Conservation (phyloP, 2,888 invertebrate species). For the Athrips mouffetella region DNA sequence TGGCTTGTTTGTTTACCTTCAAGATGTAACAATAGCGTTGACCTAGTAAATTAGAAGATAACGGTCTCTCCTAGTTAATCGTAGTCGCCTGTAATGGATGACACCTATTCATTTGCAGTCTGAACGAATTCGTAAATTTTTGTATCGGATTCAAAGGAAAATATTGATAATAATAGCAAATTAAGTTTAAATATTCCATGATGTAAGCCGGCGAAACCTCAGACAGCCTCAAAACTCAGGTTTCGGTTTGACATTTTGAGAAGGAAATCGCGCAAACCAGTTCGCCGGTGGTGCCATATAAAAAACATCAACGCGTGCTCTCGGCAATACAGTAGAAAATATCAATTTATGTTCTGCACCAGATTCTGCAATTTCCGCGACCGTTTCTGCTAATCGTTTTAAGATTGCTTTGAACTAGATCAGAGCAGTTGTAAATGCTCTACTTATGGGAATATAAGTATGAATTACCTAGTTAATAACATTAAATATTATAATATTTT, state of each 20-base stretch:
- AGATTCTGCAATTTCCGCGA: neutral
- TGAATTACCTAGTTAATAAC: neutral
- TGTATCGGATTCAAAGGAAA: too few species aligned
- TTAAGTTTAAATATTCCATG: too few species aligned
- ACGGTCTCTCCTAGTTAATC: neutral
- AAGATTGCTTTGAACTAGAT: conserved; percentile 1
- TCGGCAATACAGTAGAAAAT: neutral
- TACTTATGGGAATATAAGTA: neutral
- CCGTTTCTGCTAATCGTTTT: conserved; percentile 1
- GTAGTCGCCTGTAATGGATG: too few species aligned
- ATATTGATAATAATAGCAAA: too few species aligned
- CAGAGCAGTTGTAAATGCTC: neutral
- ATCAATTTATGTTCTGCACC: conserved; percentile 6
- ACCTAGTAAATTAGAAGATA: neutral
- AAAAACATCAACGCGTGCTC: conserved; percentile 9
- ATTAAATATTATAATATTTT: too few species aligned
- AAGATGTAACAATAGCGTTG: too few species aligned
- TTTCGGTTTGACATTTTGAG: neutral
- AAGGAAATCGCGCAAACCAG: neutral
- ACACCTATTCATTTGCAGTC: too few species aligned
- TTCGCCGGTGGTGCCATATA: neutral
- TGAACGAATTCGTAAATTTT: too few species aligned
- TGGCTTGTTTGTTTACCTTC: neutral
- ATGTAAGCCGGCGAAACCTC: too few species aligned
- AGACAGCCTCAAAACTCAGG: too few species aligned